Evolutionary conservation across 2,888 invertebrate genomes (phyloP).

Genomic region (Altica lythri): DNA sequence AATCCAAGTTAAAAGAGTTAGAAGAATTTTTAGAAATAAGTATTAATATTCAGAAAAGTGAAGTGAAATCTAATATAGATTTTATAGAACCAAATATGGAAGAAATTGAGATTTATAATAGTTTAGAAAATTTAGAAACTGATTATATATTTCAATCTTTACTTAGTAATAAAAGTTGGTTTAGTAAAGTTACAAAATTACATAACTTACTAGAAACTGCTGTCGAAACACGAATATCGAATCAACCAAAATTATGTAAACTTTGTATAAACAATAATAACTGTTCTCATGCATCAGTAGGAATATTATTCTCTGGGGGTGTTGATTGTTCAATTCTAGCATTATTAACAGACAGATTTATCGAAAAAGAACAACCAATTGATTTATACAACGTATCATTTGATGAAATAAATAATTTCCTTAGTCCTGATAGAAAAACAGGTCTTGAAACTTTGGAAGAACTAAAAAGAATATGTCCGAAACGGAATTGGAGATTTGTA

Average conservation of each 20-base stretch:
- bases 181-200: conserved; percentile 58
- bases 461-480: conserved; percentile 69
- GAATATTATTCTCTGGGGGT: conserved; percentile 92
- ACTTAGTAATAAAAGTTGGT: conserved; percentile 45
- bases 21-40: conserved; percentile 48
- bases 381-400: conserved; percentile 97
- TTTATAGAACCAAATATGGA: conserved; percentile 37
- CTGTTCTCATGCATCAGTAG: conserved; percentile 55
- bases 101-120: conserved; percentile 37
- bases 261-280: conserved; percentile 58
- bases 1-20: conserved; percentile 51
- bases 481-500: conserved; percentile 81
- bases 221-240: conserved; percentile 63
- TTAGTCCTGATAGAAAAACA: conserved; percentile 85
- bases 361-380: conserved; percentile 70
- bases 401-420: conserved; percentile 62
- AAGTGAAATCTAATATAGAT: conserved; percentile 16
- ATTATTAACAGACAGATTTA: conserved; percentile 73
- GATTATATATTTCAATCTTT: conserved; percentile 51
- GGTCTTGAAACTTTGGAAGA: conserved; percentile 73
- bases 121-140: conserved; percentile 43
- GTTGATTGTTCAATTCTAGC: conserved; percentile 94
- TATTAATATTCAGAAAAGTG: conserved; percentile 36
- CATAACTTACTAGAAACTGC: conserved; percentile 63
- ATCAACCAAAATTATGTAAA: conserved; percentile 67